Evolutionary conservation across 2,888 invertebrate species (phyloP), one percentile per base, ranked within the genome.

Genomic region (Stegophylla sp.): DNA sequence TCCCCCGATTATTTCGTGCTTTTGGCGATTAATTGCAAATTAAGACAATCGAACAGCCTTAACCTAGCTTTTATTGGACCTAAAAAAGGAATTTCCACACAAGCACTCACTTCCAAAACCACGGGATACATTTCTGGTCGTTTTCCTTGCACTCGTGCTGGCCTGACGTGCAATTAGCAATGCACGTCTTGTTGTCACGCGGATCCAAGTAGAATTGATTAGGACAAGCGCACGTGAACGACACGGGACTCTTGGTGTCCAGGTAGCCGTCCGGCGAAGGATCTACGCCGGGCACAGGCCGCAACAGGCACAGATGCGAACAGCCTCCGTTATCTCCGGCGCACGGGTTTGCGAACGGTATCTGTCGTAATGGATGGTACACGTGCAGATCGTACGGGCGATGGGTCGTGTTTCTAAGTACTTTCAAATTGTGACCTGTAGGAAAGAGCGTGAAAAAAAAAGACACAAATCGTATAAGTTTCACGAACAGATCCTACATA

Each of bases 301-400:
- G 91, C 63, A 99, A 92, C 41, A 99, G 88, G 86, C 98, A 98
- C 9, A 98, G 89, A 88, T 98, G 98, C 0, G 96, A 95, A 86
- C 98, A 99, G 4, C 96, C 96, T 28, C 97, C 98, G 86, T 99
- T 98, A 86, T 95, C 93, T 0, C 89, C 88, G 0, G 93, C 94
- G 86, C 98, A 99, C 0, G 98, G 98, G 87, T 98, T 97, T 1
- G 89, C 88, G 85, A 94, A 95, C 0, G 93, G 91, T 53, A 94
- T 87, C 85, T 98, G 98, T 75, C 94, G 88, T 64, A 97, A 87
- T 0, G 94, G 94, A 87, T 98, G 98, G 85, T 94, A 95, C 13
- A 95, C 90, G 86, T 97, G 96, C 83, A 98, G 90, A 85, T 97
- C 97, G 86, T 96, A 97, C 0, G 98, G 97, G 74, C 97, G 90